Conservation (phyloP, 2,113 vertebrate genomes). For the Miniopterus natalensis region DNA sequence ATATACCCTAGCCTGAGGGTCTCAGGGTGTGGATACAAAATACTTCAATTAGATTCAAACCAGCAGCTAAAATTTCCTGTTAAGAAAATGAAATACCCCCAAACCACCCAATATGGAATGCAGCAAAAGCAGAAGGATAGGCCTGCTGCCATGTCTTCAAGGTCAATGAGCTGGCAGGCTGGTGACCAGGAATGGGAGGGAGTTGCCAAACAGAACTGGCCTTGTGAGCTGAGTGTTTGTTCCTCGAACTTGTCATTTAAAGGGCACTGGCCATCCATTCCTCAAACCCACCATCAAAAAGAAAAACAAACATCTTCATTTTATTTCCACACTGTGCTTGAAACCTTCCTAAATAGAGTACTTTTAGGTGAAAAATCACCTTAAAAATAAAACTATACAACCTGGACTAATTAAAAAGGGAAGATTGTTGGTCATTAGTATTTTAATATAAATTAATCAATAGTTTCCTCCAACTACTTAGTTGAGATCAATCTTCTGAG, state of each 20-base stretch:
- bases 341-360: background rate
- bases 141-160: conserved; percentile 68
- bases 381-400: conserved; percentile 7
- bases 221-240: conserved; percentile 53
- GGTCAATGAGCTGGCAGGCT: conserved; percentile 63
- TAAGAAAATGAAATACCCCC: conserved; percentile 67
- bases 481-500: background rate
- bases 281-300: background rate
- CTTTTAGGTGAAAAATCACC: background rate
- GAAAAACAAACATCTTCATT: background rate
- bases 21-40: conserved; percentile 67
- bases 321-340: background rate
- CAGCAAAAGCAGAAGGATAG: background rate
- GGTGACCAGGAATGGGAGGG: background rate
- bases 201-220: conserved; percentile 51
- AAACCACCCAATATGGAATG: background rate
- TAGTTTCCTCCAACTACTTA: background rate
- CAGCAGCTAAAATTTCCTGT: conserved; percentile 73
- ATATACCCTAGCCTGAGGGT: conserved; percentile 56
- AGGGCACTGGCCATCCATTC: background rate
- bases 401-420: background rate
- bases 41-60: conserved; percentile 74
- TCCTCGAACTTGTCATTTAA: conserved; percentile 41
- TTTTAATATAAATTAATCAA: background rate
- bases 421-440: background rate